Conservation (phyloP, 2,113 vertebrate genomes). For the Neopipo cinnamomea region DNA sequence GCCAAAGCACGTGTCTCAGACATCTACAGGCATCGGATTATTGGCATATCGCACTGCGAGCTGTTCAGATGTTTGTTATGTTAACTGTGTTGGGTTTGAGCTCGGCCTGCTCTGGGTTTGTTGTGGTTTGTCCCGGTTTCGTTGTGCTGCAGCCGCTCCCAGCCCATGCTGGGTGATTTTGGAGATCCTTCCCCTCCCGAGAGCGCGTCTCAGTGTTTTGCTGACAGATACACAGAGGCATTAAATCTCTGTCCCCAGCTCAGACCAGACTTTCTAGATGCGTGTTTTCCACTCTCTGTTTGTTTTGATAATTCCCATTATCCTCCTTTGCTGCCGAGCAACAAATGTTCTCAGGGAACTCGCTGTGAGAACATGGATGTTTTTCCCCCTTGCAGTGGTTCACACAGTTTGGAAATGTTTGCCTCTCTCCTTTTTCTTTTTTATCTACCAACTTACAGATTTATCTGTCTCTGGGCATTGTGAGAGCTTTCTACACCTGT, state of each 20-base stretch:
- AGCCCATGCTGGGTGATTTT: rapidly evolving
- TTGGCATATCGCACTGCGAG: rapidly evolving
- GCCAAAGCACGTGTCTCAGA: rapidly evolving
- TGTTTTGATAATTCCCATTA: not conserved
- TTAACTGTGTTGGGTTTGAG: rapidly evolving
- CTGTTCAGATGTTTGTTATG: rapidly evolving
- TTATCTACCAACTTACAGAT: not conserved
- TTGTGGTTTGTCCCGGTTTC: not conserved
- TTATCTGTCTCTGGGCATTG: not conserved
- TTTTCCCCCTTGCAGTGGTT: not conserved
- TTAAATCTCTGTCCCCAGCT: not conserved
- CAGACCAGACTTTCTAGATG: not conserved
- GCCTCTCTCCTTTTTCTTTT: not conserved
- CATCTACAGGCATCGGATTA: rapidly evolving
- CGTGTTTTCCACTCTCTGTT: rapidly evolving
- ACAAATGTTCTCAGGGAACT: not conserved
- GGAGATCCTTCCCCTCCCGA: not conserved
- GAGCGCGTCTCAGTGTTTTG: not conserved
- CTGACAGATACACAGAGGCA: rapidly evolving
- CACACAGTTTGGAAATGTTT: not conserved
- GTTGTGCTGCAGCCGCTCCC: not conserved
- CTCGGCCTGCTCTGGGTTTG: not conserved
- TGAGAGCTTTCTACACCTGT: not conserved
- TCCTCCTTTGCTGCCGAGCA: not conserved
- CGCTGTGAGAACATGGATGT: rapidly evolving